Conservation (phyloP, 2,113 vertebrate genomes). For the Numida meleagris region DNA sequence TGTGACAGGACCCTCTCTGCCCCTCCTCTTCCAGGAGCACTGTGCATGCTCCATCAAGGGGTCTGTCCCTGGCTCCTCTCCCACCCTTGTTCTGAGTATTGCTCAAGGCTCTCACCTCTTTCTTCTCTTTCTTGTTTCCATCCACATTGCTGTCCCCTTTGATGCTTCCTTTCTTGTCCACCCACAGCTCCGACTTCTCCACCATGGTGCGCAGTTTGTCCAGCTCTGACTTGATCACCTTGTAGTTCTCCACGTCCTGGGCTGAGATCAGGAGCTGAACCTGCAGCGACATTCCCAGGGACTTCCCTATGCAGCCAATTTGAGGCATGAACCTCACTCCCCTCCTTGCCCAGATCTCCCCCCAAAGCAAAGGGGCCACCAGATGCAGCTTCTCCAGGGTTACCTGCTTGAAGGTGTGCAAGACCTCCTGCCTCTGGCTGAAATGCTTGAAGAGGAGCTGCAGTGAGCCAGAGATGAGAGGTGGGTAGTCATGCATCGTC, state of each 20-base stretch:
- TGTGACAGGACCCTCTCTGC: background rate
- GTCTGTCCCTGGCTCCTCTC: background rate
- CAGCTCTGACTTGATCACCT: conserved; percentile 92
- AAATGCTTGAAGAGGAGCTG: conserved; percentile 99
- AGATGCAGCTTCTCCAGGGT: background rate
- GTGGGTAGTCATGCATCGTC: conserved; percentile 94
- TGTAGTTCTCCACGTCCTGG: conserved; percentile 98
- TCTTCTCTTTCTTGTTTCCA: conserved; percentile 81
- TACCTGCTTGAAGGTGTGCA: conserved; percentile 98
- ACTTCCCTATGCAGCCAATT: background rate
- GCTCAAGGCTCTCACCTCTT: conserved; percentile 74
- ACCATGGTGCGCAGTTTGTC: conserved; percentile 95
- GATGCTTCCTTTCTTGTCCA: conserved; percentile 89
- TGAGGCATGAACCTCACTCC: background rate
- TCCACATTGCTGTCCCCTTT: conserved; percentile 80
- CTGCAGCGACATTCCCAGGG: conserved; percentile 63
- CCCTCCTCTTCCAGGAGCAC: background rate
- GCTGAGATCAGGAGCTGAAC: conserved; percentile 94
- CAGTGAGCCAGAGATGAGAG: conserved; percentile 91
- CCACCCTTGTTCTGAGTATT: fast-evolving
- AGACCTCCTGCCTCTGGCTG: conserved; percentile 96
- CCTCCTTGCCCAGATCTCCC: background rate
- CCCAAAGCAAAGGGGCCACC: background rate
- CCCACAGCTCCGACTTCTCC: conserved; percentile 98
- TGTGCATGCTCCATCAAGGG: fast-evolving